Percentiles rank a stretch among this genome's conserved stretches.
These are phyloP conservation scores for Fistularia tabacaria DNA, from an alignment of 2,797 vertebrate species.

Conservation along the genomic window DNA sequence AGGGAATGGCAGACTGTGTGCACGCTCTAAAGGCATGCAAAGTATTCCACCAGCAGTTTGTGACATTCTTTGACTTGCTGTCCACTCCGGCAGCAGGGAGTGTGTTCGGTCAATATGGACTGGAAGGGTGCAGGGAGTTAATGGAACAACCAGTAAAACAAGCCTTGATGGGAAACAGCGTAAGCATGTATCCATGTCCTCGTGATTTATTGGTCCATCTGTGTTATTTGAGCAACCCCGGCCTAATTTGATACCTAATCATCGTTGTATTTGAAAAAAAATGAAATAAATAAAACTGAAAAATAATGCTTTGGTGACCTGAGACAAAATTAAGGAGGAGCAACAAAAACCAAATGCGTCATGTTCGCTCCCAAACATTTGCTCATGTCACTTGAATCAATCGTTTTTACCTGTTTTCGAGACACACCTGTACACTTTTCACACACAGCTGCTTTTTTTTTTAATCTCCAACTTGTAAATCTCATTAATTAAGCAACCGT, in stretches of 20 bases:
- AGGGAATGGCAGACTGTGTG: constrained; percentile 22
- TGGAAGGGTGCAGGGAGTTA: constrained; percentile 45
- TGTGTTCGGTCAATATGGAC: constrained; percentile 29
- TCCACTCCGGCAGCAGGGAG: constrained; percentile 29
- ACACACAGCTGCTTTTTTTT: too few relatives aligned
- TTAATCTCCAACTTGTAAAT: background rate
- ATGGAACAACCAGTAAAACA: constrained; percentile 35
- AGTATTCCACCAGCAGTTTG: constrained; percentile 67
- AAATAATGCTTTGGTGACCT: background rate
- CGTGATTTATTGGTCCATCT: background rate
- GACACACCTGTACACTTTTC: too few relatives aligned
- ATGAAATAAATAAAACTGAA: constrained; percentile 11
- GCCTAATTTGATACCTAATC: background rate
- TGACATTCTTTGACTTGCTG: constrained; percentile 62
- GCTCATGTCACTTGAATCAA: too few relatives aligned
- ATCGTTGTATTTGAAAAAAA: constrained; percentile 7
- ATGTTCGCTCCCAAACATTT: too few relatives aligned
- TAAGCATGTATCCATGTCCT: constrained; percentile 8
- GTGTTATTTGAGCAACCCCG: background rate
- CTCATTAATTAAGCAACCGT: constrained; percentile 57
- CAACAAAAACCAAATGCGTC: constrained; percentile 29
- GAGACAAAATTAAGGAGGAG: too few relatives aligned
- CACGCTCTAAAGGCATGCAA: constrained; percentile 52
- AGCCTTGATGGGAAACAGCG: constrained; percentile 12
- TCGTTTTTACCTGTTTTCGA: too few relatives aligned